Base-by-base conservation (phyloP, 1,140 invertebrate genomes). In the Chymomyza costata region DNA sequence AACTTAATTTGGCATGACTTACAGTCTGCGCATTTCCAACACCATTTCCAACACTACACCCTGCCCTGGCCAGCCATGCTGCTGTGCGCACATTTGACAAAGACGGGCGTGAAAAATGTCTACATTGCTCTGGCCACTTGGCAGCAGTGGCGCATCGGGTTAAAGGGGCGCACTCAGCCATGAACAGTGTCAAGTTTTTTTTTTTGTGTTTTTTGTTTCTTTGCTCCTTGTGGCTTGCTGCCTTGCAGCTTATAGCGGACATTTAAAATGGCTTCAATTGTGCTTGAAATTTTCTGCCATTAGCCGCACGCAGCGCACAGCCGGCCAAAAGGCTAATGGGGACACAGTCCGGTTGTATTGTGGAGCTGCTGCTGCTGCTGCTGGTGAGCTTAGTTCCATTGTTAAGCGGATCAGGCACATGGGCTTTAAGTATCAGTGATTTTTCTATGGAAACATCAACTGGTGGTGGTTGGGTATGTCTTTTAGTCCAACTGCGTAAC, bases 281-380 rank as follows among this genome's bases (percentile, higher is more conserved):
- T 47, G 69, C 54, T 55, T 74, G 68, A 73, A 67, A 71, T 71
- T 73, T 63, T 57, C n/a, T 45, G 32, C 68, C 52, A 71, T 73
- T 71, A 63, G 51, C 68, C 35, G 57, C 65, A 71, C 62, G 67
- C 49, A 41, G 19, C 38, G 57, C 15, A 34, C 25, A 56, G 41
- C 37, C n/a, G n/a, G n/a, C n/a, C n/a, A n/a, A n/a, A n/a, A n/a
- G n/a, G n/a, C n/a, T n/a, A n/a, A n/a, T n/a, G n/a, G n/a, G n/a
- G n/a, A n/a, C n/a, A n/a, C n/a, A n/a, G n/a, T n/a, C n/a, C n/a
- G n/a, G n/a, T n/a, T n/a, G n/a, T n/a, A n/a, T n/a, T n/a, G n/a
- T n/a, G n/a, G n/a, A n/a, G n/a, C n/a, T n/a, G n/a, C n/a, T n/a
- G n/a, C n/a, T n/a, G n/a, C n/a, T n/a, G n/a, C n/a, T n/a, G n/a